phyloP scores from a whole-genome alignment of 1,140 invertebrate species.

The Brachionus koreanus region DNA sequence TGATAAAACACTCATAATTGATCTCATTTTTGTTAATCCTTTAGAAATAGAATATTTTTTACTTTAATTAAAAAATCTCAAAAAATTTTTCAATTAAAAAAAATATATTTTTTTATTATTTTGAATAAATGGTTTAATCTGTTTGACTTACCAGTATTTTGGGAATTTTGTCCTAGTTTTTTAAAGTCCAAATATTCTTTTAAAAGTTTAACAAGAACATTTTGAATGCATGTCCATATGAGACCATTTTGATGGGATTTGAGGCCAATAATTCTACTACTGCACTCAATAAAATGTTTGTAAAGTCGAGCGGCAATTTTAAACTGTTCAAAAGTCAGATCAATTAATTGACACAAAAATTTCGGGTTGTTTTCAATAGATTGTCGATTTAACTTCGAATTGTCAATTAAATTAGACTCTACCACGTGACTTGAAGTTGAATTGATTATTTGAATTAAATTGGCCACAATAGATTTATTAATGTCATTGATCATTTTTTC shows the following conservation, averaged over 20 bases:
- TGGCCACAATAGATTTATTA: background rate
- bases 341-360: conserved; percentile 36
- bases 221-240: conserved; percentile 36
- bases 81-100: no score
- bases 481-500: conserved; percentile 43
- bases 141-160: background rate
- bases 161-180: conserved; percentile 15
- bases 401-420: conserved; percentile 30
- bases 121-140: no score
- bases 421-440: conserved; percentile 34
- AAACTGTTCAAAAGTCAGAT: conserved; percentile 35
- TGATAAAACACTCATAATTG: no score
- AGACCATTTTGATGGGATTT: background rate
- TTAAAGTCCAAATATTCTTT: conserved; percentile 39
- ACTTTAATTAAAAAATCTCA: no score
- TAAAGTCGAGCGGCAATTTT: conserved; percentile 23
- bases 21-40: no score
- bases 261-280: background rate
- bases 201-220: conserved; percentile 34
- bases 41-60: no score
- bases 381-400: conserved; percentile 21
- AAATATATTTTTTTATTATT: no score
- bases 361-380: conserved; percentile 36
- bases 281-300: conserved; percentile 19
- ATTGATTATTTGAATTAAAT: conserved; percentile 38